Conservation (phyloP, 2,113 vertebrate genomes). For the Chascanopsetta lugubris region DNA sequence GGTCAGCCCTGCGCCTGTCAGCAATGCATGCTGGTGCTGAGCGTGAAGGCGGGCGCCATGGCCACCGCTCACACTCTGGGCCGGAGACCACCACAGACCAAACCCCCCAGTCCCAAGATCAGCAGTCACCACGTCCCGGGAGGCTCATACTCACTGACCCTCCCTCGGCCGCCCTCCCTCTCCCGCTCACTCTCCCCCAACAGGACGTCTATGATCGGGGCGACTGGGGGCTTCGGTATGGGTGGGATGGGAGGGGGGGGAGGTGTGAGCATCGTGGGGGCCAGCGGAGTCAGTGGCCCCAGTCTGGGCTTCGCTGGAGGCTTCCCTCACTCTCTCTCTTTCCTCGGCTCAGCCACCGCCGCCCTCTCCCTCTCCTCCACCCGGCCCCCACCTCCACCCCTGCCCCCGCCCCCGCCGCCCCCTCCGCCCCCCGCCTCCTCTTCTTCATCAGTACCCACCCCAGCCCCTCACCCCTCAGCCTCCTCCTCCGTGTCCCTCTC, state of each 20-base stretch:
- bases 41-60: constrained; percentile 82
- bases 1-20: constrained; percentile 88
- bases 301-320: constrained; percentile 57
- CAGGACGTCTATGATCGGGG: constrained; percentile 75
- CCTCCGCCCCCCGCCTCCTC: constrained; percentile 49
- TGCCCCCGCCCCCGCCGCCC: constrained; percentile 76
- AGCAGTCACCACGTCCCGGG: constrained; percentile 62
- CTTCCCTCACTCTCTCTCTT: constrained; percentile 61
- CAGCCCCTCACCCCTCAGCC: constrained; percentile 19
- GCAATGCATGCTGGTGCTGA: constrained; percentile 91
- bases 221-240: constrained; percentile 58
- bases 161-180: constrained; percentile 77
- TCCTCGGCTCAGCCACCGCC: constrained; percentile 76
- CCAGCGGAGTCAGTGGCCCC: constrained; percentile 20
- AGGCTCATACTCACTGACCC: constrained; percentile 78
- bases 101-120: constrained; percentile 79
- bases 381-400: constrained; percentile 78
- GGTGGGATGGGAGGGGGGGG: constrained; percentile 54
- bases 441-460: constrained; percentile 52
- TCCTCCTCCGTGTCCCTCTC: constrained; percentile 63
- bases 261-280: constrained; percentile 47
- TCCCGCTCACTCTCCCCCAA: constrained; percentile 75
- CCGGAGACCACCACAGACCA: constrained; percentile 75
- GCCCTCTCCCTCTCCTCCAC: constrained; percentile 79
- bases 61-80: constrained; percentile 79